Percentiles rank a stretch among this genome's conserved stretches.
phyloP scores from a whole-genome alignment of 2,113 vertebrate genomes.

The Cricetomys ansorgei region DNA sequence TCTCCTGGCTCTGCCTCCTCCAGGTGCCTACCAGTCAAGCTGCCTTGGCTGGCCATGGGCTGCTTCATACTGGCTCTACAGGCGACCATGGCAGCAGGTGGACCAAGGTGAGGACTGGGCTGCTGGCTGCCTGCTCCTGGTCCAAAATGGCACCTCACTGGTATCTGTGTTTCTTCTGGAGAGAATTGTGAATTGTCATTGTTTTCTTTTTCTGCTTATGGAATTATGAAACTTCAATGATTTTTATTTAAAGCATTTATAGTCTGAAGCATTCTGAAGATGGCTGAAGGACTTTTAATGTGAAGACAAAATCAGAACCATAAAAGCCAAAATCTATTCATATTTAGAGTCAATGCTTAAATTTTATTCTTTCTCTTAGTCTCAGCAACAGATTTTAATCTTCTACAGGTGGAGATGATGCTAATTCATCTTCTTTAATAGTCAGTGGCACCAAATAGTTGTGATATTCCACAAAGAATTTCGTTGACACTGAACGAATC shows the following conservation, averaged over 20 bases:
- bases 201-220: not conserved
- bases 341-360: not conserved
- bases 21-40: too few species aligned
- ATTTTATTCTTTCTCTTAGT: not conserved
- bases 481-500: conserved; percentile 50
- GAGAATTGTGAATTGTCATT: rapidly evolving
- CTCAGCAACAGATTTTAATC: not conserved
- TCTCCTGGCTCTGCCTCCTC: too few species aligned
- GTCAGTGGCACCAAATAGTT: not conserved
- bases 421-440: not conserved
- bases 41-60: too few species aligned
- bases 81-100: too few species aligned
- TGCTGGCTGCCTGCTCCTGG: too few species aligned
- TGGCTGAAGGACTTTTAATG: not conserved
- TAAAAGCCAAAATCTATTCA: conserved; percentile 34
- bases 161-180: too few species aligned
- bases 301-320: conserved; percentile 26
- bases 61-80: too few species aligned
- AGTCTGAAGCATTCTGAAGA: not conserved
- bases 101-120: too few species aligned
- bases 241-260: not conserved
- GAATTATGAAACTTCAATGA: not conserved
- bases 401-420: not conserved
- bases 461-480: conserved; percentile 43
- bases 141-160: too few species aligned